Evolutionary conservation across 2,113 vertebrate species (phyloP).

Genomic region (Litocranius walleri): DNA sequence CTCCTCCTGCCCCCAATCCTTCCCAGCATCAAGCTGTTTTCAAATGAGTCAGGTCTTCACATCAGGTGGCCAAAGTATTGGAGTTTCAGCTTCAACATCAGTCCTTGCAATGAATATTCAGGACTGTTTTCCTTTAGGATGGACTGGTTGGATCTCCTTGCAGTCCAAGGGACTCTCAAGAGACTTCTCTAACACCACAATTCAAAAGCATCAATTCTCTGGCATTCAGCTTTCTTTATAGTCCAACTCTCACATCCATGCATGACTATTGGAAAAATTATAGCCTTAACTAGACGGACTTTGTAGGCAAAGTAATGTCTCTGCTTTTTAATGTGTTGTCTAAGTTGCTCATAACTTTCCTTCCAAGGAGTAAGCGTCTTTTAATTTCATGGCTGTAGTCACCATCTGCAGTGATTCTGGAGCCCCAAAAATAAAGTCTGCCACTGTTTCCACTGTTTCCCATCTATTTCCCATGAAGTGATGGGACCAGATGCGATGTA

Average conservation of each 20-base stretch:
- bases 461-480: neutral
- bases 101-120: neutral
- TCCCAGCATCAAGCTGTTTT: neutral
- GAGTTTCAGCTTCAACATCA: neutral
- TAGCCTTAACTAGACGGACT: neutral
- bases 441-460: neutral
- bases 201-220: neutral
- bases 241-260: neutral
- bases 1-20: neutral
- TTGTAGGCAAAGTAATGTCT: neutral
- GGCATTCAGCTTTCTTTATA: neutral
- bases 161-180: neutral
- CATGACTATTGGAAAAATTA: neutral
- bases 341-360: neutral
- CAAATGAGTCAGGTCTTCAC: neutral
- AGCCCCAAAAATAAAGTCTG: neutral
- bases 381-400: neutral
- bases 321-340: neutral
- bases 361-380: neutral
- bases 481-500: neutral
- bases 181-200: neutral
- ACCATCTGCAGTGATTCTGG: neutral
- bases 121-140: neutral
- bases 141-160: neutral
- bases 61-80: neutral